Base-by-base conservation (phyloP, 2,113 vertebrate species). In the Orycteropus afer region DNA sequence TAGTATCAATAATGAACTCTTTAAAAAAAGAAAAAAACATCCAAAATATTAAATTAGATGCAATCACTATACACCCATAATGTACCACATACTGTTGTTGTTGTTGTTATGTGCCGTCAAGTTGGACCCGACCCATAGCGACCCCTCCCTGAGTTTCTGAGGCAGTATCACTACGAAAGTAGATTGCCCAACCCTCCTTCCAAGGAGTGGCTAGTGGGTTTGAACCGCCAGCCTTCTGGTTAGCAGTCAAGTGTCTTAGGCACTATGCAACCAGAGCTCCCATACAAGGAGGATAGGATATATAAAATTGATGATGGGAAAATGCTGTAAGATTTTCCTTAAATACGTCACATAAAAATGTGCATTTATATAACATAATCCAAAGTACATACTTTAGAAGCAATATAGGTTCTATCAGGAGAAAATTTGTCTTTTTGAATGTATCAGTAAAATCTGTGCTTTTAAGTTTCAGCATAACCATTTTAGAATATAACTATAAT, bases 401-500 rank as follows among this genome's bases (percentile, higher is more conserved):
- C 40, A 89, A 87, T 29, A 73, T 47, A 90, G 83, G 80, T 87
- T 94, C 34, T 94, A 80, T 51, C 27, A 55, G 42, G 57, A 94
- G 12, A 81, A 76, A 89, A 89, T 63, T 5, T 53, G 32, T 86
- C 23, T 90, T 29, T 83, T 91, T 91, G 18, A 95, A 82, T 53
- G 7, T 20, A 71, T 82, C 25, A 89, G 92, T 92, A 96, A 93
- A 97, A 95, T 55, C 23, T 93, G 5, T 61, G 65, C 63, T 81
- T 94, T 85, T 81, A 81, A 81, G 53, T 71, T 86, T 95, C 85
- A 85, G 57, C 32, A 90, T 22, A 91, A 0, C 3, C 78, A 87
- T 93, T 80, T 95, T 80, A 93, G 80, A 94, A 89, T 91, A 95
- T 84, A 78, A 92, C 12, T 79, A 69, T 12, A 91, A 85, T 2